A percentile compares a stretch with the other conserved stretches of the same genome.
Evolutionary conservation across 1,140 invertebrate genomes (phyloP).

Genomic region (Nasonia giraulti): DNA sequence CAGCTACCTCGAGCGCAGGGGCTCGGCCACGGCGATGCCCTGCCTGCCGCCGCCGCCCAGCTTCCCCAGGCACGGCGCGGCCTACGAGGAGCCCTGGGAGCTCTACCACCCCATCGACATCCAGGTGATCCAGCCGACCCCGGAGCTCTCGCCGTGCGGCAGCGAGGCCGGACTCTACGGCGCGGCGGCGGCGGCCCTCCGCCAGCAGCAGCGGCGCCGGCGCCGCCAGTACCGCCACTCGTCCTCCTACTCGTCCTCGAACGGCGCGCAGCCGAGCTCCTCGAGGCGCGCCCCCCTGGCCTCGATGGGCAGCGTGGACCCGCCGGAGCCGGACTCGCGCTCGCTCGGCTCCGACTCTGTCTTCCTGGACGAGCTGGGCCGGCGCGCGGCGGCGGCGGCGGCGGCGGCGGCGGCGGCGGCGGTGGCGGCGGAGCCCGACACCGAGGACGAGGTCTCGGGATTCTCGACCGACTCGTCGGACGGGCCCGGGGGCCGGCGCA

Average conservation of each 20-base stretch:
- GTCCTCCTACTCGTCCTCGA: not conserved
- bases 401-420: no score
- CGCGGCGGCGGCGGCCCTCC: conserved; percentile 49
- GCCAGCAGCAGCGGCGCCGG: conserved; percentile 52
- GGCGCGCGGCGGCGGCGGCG: no score
- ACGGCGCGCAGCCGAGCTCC: no score
- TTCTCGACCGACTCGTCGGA: conserved; percentile 88
- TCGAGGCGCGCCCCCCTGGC: conserved; percentile 83
- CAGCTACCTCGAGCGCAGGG: conserved; percentile 85
- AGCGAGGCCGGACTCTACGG: conserved; percentile 78
- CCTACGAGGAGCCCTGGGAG: conserved; percentile 76
- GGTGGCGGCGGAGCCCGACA: no score
- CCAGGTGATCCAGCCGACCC: conserved; percentile 85
- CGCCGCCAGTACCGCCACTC: not conserved
- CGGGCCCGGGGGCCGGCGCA: conserved; percentile 57
- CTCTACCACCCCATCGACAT: conserved; percentile 83
- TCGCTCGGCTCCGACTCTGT: conserved; percentile 82
- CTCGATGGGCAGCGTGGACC: conserved; percentile 85
- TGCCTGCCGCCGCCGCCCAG: conserved; percentile 77
- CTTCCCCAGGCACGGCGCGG: conserved; percentile 65
- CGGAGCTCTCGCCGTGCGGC: conserved; percentile 85
- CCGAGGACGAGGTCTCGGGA: conserved; percentile 86
- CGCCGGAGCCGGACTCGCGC: conserved; percentile 78
- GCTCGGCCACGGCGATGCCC: conserved; percentile 83
- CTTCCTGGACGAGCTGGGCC: conserved; percentile 72